phyloP scores from a whole-genome alignment of 35 echinoderm and acorn worm genomes.

The Holothuria glaberrima region DNA sequence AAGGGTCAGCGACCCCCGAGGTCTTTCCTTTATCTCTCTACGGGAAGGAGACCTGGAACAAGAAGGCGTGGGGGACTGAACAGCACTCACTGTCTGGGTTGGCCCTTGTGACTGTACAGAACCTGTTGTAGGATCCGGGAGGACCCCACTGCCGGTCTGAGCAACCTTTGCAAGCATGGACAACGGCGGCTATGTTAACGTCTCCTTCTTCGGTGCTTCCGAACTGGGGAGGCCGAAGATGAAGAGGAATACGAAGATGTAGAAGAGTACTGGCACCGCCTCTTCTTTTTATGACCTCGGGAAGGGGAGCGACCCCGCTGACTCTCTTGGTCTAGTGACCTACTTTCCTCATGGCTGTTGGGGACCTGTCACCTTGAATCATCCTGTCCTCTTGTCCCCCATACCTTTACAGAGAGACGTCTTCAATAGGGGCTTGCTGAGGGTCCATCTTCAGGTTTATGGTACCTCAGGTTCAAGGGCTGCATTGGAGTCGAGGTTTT shows the following conservation, averaged over 20 bases:
- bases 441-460: background rate
- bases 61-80: background rate
- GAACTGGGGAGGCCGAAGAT: background rate
- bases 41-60: background rate
- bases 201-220: background rate
- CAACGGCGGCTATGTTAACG: background rate
- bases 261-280: background rate
- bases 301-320: constrained; percentile 5
- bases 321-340: background rate
- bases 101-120: background rate
- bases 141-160: background rate
- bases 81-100: no score
- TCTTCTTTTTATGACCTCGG: background rate
- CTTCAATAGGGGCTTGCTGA: background rate
- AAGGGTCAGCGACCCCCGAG: background rate
- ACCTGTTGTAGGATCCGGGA: background rate
- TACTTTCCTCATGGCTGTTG: background rate
- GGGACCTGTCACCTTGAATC: constrained; percentile 21
- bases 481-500: background rate
- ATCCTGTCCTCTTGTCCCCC: constrained; percentile 14
- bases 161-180: background rate
- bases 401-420: constrained; percentile 4
- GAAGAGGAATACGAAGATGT: background rate
- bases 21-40: background rate
- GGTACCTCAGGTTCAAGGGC: background rate